Base-by-base conservation (phyloP, 2,888 invertebrate species). In the Lochmaea crataegi region DNA sequence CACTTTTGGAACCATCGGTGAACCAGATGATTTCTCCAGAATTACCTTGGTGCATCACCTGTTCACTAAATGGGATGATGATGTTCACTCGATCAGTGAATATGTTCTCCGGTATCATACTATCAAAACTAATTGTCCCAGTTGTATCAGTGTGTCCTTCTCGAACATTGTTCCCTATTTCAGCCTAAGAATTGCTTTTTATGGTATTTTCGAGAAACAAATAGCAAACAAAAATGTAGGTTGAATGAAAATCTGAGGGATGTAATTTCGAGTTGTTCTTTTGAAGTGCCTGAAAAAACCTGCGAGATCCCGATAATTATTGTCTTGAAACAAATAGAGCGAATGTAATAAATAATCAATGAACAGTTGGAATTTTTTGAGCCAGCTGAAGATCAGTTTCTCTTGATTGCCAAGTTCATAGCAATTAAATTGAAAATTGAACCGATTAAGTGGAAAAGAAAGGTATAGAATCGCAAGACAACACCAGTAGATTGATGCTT, bases 221-320 rank as follows among this genome's bases (percentile, higher is more conserved):
- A 69, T 68, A 66, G 63, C 73, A 73, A 73, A 73, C 67, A 70
- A 57, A 70, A 70, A 73, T 73, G 65, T 70, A 70, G 66, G 53
- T 67, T 70, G 48, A 73, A 73, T 73, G 70, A 70, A 73, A 73
- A 73, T 63, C 70, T 70, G 48, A 41, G 48, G 67, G 70, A 70
- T 70, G 73, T 70, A 67, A 73, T 73, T 73, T 64, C 61, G 73
- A 70, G 67, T 70, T 73, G 65, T 73, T 73, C 73, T 61, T n/a
- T 67, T 73, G 70, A 73, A 70, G 69, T 38, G 69, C 51, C 45
- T 61, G 67, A 73, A 69, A 73, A 67, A 70, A 66, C 41, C 63
- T 65, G 67, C 48, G 56, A 73, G 57, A 70, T 66, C 63, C 67
- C 48, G 70, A 73, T 73, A 73, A 73, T 73, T 70, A 69, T 63